phyloP scores from a whole-genome alignment of 1,140 invertebrate genomes.

The Luehdorfia chinensis region DNA sequence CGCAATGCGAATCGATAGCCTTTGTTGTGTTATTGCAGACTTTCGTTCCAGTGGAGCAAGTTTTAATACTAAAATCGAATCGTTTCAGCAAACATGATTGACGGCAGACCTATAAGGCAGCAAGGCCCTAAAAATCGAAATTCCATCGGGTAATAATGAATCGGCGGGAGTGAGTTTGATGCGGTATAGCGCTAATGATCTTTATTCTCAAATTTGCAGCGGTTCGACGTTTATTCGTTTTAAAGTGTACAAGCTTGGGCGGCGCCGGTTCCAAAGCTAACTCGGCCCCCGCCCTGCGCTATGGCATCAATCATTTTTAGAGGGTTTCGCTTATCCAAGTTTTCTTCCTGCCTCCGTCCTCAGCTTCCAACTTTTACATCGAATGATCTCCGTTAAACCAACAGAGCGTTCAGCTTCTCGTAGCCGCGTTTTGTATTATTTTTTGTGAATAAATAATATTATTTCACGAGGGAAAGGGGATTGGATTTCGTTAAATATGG shows the following conservation, averaged over 20 bases:
- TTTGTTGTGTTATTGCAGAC: constrained; percentile 40
- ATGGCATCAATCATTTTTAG: constrained; percentile 76
- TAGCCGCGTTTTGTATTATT: constrained; percentile 72
- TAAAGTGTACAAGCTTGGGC: constrained; percentile 52
- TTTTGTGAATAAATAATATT: constrained; percentile 77
- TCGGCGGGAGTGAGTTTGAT: constrained; percentile 40
- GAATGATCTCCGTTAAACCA: constrained; percentile 74
- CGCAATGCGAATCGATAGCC: constrained; percentile 33
- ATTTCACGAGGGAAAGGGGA: constrained; percentile 72
- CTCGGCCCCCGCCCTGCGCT: constrained; percentile 43
- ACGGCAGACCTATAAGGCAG: constrained; percentile 38
- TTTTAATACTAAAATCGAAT: constrained; percentile 40
- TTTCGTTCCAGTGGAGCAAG: constrained; percentile 19
- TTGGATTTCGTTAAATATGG: constrained; percentile 77
- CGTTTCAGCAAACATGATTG: constrained; percentile 40
- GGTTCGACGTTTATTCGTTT: constrained; percentile 73
- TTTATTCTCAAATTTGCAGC: constrained; percentile 64
- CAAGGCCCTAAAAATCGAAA: constrained; percentile 54
- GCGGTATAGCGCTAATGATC: constrained; percentile 69
- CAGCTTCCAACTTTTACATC: constrained; percentile 65
- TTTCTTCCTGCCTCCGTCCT: constrained; percentile 67
- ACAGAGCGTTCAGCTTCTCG: constrained; percentile 60
- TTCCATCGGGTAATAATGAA: constrained; percentile 59
- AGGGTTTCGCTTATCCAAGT: constrained; percentile 75
- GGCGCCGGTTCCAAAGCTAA: constrained; percentile 30